Evolutionary conservation across 2,888 invertebrate genomes (phyloP).

Genomic region (Seladonia tumulorum): DNA sequence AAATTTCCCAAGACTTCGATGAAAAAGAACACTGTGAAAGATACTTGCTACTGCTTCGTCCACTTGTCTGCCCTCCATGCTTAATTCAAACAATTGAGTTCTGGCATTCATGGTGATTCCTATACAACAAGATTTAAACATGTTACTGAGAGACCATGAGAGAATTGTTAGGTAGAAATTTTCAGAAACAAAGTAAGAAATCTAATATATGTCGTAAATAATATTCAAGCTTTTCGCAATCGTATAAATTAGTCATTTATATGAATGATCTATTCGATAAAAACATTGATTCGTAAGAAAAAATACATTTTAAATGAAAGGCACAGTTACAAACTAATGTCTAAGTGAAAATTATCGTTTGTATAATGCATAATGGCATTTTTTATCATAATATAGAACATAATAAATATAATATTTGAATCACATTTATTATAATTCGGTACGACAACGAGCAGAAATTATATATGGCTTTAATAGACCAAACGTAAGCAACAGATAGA

Average conservation of each 20-base stretch:
- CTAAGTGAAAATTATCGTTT: not conserved
- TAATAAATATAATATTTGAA: not conserved
- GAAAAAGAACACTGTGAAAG: conserved; percentile 96
- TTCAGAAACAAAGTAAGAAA: not conserved
- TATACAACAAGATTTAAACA: conserved; percentile 30
- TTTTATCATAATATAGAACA: not conserved
- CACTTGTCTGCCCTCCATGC: conserved; percentile 95
- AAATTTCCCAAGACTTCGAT: conserved; percentile 96
- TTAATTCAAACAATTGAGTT: conserved; percentile 91
- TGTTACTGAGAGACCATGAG: not conserved
- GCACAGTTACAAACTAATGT: not conserved
- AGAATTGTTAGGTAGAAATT: not conserved
- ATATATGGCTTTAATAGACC: not conserved
- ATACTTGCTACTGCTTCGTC: conserved; percentile 96
- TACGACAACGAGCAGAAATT: not conserved
- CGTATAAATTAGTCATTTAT: not conserved
- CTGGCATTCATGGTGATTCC: conserved; percentile 90
- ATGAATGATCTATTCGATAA: not conserved
- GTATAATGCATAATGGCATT: not conserved
- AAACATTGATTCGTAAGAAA: not conserved
- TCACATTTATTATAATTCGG: not conserved
- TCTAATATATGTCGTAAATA: not conserved
- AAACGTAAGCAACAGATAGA: conserved; percentile 1
- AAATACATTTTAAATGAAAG: not conserved
- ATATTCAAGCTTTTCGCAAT: not conserved